phyloP scores from a whole-genome alignment of 2,888 invertebrate genomes.

The Gari tellinella region DNA sequence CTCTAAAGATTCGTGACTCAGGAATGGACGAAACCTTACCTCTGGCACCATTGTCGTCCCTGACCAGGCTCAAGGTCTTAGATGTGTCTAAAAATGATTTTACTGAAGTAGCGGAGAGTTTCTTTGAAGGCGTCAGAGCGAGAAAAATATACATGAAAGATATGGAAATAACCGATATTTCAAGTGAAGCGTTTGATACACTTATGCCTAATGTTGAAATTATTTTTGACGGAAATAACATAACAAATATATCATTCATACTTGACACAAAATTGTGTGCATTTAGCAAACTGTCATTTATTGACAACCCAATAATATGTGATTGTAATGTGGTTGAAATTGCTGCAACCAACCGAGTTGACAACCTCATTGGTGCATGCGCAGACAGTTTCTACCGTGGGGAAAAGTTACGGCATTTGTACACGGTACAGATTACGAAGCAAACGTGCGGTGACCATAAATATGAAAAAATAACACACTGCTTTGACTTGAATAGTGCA shows the following conservation, averaged over 20 bases:
- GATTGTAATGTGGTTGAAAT: slow-evolving; percentile 51
- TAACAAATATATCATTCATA: slow-evolving; percentile 57
- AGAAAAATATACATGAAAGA: slow-evolving; percentile 38
- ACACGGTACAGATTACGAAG: slow-evolving; percentile 23
- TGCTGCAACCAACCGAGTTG: slow-evolving; percentile 36
- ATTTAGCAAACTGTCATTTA: slow-evolving; percentile 50
- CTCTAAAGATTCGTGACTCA: slow-evolving; percentile 37
- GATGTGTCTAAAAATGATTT: slow-evolving; percentile 56
- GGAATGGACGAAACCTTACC: slow-evolving; percentile 44
- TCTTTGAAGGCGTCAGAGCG: slow-evolving; percentile 47
- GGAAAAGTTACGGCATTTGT: slow-evolving; percentile 31
- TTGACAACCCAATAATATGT: slow-evolving; percentile 51
- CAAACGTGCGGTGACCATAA: slow-evolving; percentile 34
- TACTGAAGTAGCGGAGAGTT: slow-evolving; percentile 41
- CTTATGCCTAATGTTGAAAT: slow-evolving; percentile 33
- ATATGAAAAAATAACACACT: slow-evolving; percentile 20
- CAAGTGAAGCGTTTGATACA: slow-evolving; percentile 42
- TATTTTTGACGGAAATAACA: slow-evolving; percentile 53
- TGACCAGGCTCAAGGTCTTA: slow-evolving; percentile 28
- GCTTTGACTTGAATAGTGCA: too few species aligned
- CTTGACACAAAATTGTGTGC: slow-evolving; percentile 37
- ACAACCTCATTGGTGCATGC: slow-evolving; percentile 46
- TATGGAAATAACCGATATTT: slow-evolving; percentile 43
- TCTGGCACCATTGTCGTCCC: slow-evolving; percentile 37
- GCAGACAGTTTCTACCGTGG: slow-evolving; percentile 34